phyloP scores from a whole-genome alignment of 2,113 vertebrate species.

The Clupea harengus region DNA sequence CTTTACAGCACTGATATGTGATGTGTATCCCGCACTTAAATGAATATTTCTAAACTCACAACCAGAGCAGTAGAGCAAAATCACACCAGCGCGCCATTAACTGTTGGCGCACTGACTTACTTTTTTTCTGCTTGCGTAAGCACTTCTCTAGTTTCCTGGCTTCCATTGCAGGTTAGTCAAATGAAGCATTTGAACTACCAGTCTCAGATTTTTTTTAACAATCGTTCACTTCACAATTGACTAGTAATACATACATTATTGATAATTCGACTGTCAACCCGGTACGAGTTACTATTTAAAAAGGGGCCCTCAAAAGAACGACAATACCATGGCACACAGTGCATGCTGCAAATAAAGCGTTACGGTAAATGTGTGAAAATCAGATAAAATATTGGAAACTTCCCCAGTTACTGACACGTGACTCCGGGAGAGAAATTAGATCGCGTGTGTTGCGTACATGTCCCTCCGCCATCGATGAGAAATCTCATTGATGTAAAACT shows the following conservation, averaged over 20 bases:
- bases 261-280: background rate
- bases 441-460: conserved; percentile 37
- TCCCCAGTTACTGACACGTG: conserved; percentile 72
- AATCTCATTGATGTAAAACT: conserved; percentile 15
- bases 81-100: conserved; percentile 15
- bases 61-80: background rate
- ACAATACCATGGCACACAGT: background rate
- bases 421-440: conserved; percentile 56
- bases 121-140: conserved; percentile 56
- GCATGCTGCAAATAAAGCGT: background rate
- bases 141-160: conserved; percentile 52
- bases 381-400: conserved; percentile 60
- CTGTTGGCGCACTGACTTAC: conserved; percentile 32
- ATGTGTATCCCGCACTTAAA: background rate
- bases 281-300: background rate
- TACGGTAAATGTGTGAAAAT: conserved; percentile 12
- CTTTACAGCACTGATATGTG: background rate
- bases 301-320: background rate
- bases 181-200: conserved; percentile 16
- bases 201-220: conserved; percentile 28
- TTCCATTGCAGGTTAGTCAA: conserved; percentile 40
- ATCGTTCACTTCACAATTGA: background rate
- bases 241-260: background rate
- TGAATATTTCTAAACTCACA: background rate
- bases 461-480: conserved; percentile 53